Base-by-base conservation (phyloP, 2,797 vertebrate species). In the Nyctalus aviator region DNA sequence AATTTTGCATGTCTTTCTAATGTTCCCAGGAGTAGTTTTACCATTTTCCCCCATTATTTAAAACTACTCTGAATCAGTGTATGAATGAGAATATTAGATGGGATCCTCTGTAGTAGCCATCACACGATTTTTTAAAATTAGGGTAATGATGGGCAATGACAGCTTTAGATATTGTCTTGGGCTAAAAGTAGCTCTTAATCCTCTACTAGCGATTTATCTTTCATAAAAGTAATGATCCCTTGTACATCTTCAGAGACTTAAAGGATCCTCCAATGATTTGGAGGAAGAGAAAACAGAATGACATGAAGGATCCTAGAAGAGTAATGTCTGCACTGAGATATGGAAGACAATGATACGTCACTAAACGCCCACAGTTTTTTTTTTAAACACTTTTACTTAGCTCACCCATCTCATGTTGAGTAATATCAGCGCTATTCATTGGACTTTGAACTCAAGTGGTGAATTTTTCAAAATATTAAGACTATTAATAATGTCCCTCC, bases 201-300 rank as follows among this genome's bases (percentile, higher is more conserved):
- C 64, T 85, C 30, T 73, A 78, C 27, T 13, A 73, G 4, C 4
- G 57, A 79, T 75, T 78, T 95, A 25, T 88, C 37, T 82, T 90
- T 93, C 20, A 64, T 77, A 84, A 91, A 76, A 87, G 5, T 78
- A 82, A 92, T 91, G 71, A 84, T 44, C 20, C 17, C 50, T 83
- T 85, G 41, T 92, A 72, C 2, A 73, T 50, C 55, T 89, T 83
- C 48, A 86, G 57, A 93, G 35, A 66, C 37, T 71, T 86, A 68
- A 50, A 95, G 21, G 81, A 75, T 72, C 86, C 23, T 90, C 21
- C 30, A 35, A 11, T 55, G 23, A 46, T 93, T 77, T 85, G 12
- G 25, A 18, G 13, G 1, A 53, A 78, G 13, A 88, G 8, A 83
- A 90, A 44, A 59, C 18, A 35, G 15, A 94, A 76, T 73, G 44